Evolutionary conservation across 2,113 vertebrate species (phyloP), one percentile per base, ranked within the genome.

Genomic region (Camelus dromedarius): DNA sequence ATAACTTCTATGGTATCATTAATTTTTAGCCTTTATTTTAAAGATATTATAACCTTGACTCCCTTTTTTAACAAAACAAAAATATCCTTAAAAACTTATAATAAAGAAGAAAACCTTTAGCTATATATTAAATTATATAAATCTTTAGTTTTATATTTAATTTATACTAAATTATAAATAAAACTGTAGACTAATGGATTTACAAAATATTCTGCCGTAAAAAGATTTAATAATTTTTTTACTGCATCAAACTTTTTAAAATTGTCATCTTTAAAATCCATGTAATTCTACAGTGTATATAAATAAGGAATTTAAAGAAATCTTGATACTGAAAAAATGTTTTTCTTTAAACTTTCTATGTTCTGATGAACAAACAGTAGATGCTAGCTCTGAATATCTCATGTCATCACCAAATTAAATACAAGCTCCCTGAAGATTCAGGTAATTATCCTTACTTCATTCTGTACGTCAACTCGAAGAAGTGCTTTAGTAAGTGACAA

Each of bases 161-260:
- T 42, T 42, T 67, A 88, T 76, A 48, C 82, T 80, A 64, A 32
- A 46, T 26, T 76, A 79, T 62, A 85, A 96, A 8, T 85, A 48
- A 96, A 96, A 72, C 50, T 66, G 54, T 46, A 91, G 28, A 82
- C 12, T 67, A 67, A 50, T 52, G 14, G 60, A 52, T 18, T 86
- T 75, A 58, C 19, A 82, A 69, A 91, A 81, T 75, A 67, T 67
- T 75, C 67, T 42, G 35, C 15, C 48, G 72, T 70, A 58, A 80
- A 92, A 87, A 85, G 18, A n/a, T 7, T 84, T 73, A 69, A 28
- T 58, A 60, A 86, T 52, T 50, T 89, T 42, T 95, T 85, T 79
- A 75, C 24, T 85, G 62, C 24, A 60, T 10, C 50, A 70, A 87
- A 79, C 66, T 60, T 52, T 86, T 91, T 73, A 38, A 87, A 77